These are phyloP conservation scores for Tetragonula clypearis DNA, from an alignment of 1,140 invertebrate genomes.

Conservation along the genomic window DNA sequence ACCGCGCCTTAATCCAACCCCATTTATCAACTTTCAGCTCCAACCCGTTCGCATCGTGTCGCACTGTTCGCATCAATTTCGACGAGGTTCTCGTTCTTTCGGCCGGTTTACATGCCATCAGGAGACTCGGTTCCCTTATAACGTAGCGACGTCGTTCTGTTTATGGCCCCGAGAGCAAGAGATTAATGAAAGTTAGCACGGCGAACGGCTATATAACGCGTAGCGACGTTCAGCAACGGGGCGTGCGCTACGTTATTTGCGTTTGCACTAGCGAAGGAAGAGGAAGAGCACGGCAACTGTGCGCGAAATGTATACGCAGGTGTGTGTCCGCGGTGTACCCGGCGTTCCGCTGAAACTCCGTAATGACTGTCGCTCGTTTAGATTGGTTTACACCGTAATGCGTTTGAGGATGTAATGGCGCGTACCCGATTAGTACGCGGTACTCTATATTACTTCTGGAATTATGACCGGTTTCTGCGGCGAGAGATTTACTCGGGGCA, in stretches of 20 bases:
- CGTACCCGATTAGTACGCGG: constrained; percentile 56
- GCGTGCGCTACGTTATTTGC: constrained; percentile 37
- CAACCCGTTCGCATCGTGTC: not conserved
- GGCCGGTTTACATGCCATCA: not conserved
- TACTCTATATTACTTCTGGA: constrained; percentile 37
- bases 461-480: constrained; percentile 36
- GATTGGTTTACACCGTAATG: constrained; percentile 64
- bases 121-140: not conserved
- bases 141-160: not conserved
- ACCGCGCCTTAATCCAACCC: not conserved
- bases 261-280: constrained; percentile 47
- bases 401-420: constrained; percentile 51
- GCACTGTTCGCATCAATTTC: not conserved
- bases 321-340: constrained; percentile 51
- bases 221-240: constrained; percentile 18
- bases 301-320: constrained; percentile 58
- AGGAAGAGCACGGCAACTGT: constrained; percentile 39
- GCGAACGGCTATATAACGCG: constrained; percentile 26
- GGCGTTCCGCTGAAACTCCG: constrained; percentile 52
- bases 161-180: constrained; percentile 20
- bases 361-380: constrained; percentile 67
- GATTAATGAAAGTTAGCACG: constrained; percentile 55
- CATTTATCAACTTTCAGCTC: not conserved
- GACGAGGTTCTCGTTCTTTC: not conserved
- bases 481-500: constrained; percentile 1